Evolutionary conservation across 2,113 vertebrate species (phyloP).

Genomic region (Pangasianodon hypophthalmus): DNA sequence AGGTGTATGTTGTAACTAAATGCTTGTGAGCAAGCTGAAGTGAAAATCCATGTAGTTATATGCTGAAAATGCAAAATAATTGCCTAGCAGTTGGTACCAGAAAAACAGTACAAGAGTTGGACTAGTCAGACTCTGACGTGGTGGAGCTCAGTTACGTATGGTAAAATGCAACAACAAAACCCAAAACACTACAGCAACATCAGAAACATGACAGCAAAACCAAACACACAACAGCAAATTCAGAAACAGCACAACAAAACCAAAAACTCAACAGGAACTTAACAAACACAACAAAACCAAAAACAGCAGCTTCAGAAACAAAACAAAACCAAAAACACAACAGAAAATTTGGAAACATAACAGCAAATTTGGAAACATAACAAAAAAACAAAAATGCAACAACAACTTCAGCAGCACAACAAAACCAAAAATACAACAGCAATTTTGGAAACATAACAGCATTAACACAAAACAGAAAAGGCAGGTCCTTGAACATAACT

Average conservation of each 20-base stretch:
- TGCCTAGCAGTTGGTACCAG: background rate
- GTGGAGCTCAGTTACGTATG: too few relatives aligned
- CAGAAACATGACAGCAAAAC: background rate
- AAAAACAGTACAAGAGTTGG: background rate
- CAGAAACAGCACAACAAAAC: background rate
- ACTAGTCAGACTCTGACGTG: background rate
- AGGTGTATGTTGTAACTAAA: background rate
- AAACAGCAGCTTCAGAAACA: too few relatives aligned
- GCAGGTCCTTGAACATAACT: background rate
- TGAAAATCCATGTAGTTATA: background rate
- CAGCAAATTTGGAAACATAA: too few relatives aligned
- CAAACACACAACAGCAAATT: background rate
- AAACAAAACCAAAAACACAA: too few relatives aligned
- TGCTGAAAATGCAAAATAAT: background rate
- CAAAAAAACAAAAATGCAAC: background rate
- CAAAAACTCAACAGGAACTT: too few relatives aligned
- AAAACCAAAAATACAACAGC: too few relatives aligned
- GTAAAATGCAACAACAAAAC: too few relatives aligned
- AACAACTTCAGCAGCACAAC: too few relatives aligned
- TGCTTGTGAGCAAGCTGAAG: background rate
- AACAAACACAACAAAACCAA: too few relatives aligned
- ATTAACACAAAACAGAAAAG: too few relatives aligned
- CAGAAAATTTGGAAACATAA: too few relatives aligned
- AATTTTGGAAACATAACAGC: too few relatives aligned
- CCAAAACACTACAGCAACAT: background rate